Conservation (phyloP, 1,140 invertebrate species). For the Diabrotica virgifera region DNA sequence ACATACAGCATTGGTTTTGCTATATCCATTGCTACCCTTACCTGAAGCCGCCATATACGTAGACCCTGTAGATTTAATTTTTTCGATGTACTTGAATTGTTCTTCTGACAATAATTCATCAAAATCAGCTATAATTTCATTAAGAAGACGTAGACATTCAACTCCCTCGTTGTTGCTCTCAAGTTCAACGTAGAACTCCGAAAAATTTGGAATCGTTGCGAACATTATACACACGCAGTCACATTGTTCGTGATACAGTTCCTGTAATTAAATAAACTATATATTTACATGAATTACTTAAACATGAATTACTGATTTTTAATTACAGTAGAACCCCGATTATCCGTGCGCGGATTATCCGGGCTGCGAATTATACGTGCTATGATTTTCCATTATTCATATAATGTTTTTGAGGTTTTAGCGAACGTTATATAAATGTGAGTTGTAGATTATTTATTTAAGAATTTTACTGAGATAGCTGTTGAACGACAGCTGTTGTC, state of each 20-base stretch:
- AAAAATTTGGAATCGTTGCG: conserved; percentile 95
- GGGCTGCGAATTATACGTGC: too few relatives aligned
- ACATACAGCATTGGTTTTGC: too few relatives aligned
- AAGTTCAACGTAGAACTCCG: conserved; percentile 93
- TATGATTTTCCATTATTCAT: too few relatives aligned
- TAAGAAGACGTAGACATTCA: conserved; percentile 88
- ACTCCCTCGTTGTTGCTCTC: conserved; percentile 94
- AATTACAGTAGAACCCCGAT: too few relatives aligned
- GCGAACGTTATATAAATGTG: not conserved
- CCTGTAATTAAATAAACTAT: conserved; percentile 55
- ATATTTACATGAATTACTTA: not conserved
- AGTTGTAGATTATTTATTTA: too few relatives aligned
- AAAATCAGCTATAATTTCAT: conserved; percentile 97
- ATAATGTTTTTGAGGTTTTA: too few relatives aligned
- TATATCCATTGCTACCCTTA: conserved; percentile 38
- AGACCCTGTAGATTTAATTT: conserved; percentile 95
- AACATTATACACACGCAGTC: conserved; percentile 94
- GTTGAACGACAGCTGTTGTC: too few relatives aligned
- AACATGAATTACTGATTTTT: not conserved
- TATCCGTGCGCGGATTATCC: too few relatives aligned
- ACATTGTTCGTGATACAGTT: conserved; percentile 94
- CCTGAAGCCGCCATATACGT: conserved; percentile 97
- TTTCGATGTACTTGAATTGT: conserved; percentile 88
- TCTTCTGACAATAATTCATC: conserved; percentile 87
- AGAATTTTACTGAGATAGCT: too few relatives aligned